These are phyloP conservation scores for Oplegnathus fasciatus DNA, from an alignment of 2,113 vertebrate species.

Conservation along the genomic window DNA sequence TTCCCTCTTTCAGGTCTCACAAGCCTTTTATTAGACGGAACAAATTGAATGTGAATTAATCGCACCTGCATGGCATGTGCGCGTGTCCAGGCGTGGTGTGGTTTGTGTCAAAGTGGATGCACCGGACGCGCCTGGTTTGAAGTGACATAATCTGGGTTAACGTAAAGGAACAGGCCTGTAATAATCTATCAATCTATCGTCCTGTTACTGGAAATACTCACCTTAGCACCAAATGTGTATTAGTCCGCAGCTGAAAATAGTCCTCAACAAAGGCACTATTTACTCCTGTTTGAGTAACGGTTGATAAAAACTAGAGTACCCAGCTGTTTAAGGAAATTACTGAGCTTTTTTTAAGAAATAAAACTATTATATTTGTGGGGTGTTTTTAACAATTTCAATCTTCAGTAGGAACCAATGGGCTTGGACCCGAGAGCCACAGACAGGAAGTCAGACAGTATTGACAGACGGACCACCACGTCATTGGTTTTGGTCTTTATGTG, in stretches of 20 bases:
- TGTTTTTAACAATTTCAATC: neutral
- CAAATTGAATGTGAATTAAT: neutral
- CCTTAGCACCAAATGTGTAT: neutral
- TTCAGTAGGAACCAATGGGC: neutral
- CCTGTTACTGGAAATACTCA: neutral
- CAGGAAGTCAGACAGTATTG: neutral
- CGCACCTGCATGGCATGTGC: neutral
- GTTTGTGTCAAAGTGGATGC: neutral
- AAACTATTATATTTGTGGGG: neutral
- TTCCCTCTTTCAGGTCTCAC: conserved; percentile 5
- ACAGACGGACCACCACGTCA: neutral
- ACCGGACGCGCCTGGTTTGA: neutral
- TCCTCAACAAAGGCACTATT: neutral
- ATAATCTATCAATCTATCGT: neutral
- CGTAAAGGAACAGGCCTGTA: neutral
- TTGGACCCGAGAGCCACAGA: neutral
- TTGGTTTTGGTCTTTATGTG: neutral
- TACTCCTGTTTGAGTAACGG: neutral
- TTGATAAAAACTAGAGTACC: neutral
- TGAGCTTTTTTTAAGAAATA: neutral
- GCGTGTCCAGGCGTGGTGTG: neutral
- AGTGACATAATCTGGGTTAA: neutral
- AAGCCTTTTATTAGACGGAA: neutral
- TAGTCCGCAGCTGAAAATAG: neutral
- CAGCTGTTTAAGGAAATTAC: neutral